Percentiles rank a stretch among this genome's conserved stretches.
These are phyloP conservation scores for Muntiacus muntjak DNA, from an alignment of 2,113 vertebrate genomes.

Conservation along the genomic window DNA sequence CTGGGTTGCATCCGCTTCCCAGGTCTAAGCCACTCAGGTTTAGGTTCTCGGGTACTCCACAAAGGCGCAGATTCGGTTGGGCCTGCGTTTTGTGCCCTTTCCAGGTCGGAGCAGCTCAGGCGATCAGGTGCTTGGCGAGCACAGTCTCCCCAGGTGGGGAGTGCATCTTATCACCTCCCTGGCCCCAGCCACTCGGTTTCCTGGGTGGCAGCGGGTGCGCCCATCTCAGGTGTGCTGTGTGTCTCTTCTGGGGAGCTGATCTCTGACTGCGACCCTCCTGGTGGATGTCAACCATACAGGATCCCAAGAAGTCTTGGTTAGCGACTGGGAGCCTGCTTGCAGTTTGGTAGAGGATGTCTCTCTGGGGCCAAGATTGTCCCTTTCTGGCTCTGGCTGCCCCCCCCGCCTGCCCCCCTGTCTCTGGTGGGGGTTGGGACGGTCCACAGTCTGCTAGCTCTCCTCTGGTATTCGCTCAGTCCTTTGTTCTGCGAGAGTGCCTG, in stretches of 20 bases:
- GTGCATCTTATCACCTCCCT: not conserved
- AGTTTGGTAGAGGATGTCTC: not conserved
- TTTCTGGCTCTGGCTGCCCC: not conserved
- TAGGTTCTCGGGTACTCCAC: not conserved
- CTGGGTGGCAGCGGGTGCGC: not conserved
- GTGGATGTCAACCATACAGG: not conserved
- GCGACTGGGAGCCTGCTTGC: not conserved
- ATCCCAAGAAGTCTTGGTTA: not conserved
- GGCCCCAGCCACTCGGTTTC: rapidly evolving
- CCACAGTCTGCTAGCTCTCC: not conserved
- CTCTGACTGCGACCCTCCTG: not conserved
- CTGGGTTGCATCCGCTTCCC: not conserved
- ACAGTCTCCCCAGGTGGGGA: not conserved
- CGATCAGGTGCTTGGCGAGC: not conserved
- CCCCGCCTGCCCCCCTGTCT: not conserved
- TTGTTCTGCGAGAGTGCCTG: not conserved
- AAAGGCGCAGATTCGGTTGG: not conserved
- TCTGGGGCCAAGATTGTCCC: not conserved
- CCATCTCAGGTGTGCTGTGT: not conserved
- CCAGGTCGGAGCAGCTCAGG: not conserved
- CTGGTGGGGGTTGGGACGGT: rapidly evolving
- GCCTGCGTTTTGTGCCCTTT: not conserved
- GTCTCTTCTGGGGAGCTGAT: not conserved
- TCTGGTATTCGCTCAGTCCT: not conserved
- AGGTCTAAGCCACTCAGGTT: not conserved